phyloP scores from a whole-genome alignment of 2,797 vertebrate species.

The Balearica regulorum region DNA sequence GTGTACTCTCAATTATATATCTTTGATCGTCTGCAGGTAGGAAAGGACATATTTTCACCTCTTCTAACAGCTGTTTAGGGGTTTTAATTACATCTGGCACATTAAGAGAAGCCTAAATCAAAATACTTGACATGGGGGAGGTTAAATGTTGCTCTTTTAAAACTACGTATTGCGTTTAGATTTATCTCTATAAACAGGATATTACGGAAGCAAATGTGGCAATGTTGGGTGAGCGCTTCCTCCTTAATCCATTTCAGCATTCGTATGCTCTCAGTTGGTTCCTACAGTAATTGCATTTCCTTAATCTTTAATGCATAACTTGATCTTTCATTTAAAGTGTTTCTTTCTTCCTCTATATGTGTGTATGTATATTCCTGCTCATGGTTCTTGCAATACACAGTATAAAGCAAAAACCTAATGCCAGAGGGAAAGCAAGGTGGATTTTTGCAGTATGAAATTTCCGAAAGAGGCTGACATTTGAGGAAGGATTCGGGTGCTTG shows the following conservation, averaged over 20 bases:
- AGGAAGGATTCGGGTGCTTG: not conserved
- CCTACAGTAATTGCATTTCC: constrained; percentile 30
- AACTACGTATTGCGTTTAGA: not conserved
- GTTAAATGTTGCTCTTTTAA: not conserved
- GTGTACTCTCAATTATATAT: not conserved
- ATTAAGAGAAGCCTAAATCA: constrained; percentile 8
- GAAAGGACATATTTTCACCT: not conserved
- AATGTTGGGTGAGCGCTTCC: not conserved
- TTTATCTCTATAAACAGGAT: not conserved
- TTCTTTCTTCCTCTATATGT: not conserved
- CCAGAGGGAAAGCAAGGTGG: not conserved
- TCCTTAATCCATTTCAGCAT: not conserved
- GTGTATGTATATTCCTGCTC: not conserved
- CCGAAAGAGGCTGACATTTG: not conserved
- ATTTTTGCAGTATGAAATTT: not conserved
- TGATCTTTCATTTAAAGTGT: not conserved
- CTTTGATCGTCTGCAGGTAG: not conserved
- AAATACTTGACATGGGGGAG: not conserved
- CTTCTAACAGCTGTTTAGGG: not conserved
- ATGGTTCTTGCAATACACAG: not conserved
- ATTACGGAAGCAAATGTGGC: not conserved
- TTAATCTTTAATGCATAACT: constrained; percentile 47
- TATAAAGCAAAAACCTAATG: not conserved
- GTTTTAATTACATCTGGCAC: constrained; percentile 5
- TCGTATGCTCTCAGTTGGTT: constrained; percentile 34